Evolutionary conservation across 2,113 vertebrate species (phyloP).

Genomic region (Athene cunicularia): DNA sequence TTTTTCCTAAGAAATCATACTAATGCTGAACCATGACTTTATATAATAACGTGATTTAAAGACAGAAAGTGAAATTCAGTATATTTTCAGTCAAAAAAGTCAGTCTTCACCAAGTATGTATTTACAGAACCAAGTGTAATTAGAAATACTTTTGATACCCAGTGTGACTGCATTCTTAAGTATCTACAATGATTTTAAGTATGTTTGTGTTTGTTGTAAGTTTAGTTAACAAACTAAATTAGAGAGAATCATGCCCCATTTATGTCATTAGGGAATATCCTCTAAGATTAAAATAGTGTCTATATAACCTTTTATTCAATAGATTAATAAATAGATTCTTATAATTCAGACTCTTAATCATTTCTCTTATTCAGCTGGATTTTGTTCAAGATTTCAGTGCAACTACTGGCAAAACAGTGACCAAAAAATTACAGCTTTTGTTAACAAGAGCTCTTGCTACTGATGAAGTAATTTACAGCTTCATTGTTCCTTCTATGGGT

Average conservation of each 20-base stretch:
- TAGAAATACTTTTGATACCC: not conserved
- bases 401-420: not conserved
- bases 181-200: not conserved
- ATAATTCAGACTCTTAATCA: not conserved
- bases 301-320: not conserved
- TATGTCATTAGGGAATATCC: not conserved
- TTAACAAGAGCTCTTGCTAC: not conserved
- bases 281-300: not conserved
- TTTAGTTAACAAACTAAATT: not conserved
- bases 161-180: not conserved
- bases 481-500: not conserved
- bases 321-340: not conserved
- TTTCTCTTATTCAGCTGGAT: not conserved
- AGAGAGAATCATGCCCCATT: not conserved
- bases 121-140: not conserved
- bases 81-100: not conserved
- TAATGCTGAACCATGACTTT: not conserved
- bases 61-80: not conserved
- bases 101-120: not conserved
- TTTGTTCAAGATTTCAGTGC: not conserved
- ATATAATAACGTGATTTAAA: not conserved
- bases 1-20: not conserved
- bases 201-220: not conserved
- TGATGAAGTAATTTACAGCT: constrained; percentile 34
- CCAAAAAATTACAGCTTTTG: not conserved